Base-by-base conservation (phyloP, 1,140 invertebrate genomes). In the Apocrypta bakeri region DNA sequence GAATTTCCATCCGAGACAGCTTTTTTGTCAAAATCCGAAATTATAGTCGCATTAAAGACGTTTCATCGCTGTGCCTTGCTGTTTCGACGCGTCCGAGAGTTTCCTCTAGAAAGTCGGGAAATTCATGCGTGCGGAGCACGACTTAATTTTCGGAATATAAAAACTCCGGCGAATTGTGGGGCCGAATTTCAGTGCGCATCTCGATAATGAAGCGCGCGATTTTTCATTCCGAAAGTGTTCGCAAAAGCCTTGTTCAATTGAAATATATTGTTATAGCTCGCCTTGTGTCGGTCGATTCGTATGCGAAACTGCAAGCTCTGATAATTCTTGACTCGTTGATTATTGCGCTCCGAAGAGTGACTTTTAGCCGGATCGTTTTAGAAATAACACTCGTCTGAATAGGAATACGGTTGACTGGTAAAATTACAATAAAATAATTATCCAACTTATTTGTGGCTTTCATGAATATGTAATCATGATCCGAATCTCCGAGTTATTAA, bases 211-310 rank as follows among this genome's bases (percentile, higher is more conserved):
- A 17, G 2, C 48, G 1, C 48, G 17, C 21, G 21, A n/a, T 29
- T 21, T 79, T 63, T 79, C 31, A 72, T 79, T 72, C 68, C 2
- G 25, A 14, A 0, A 27, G 48, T 31, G 42, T 48, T 24, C 33
- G 9, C 42, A 27, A 7, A n/a, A 72, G 29, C 78, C 78, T 79
- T 72, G 78, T 79, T 40, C 21, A 24, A 63, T 80, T 11, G 21
- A 27, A 14, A 0, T 29, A 25, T 29, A 31, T n/a, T 11, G 66
- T 21, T 2, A 40, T 64, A 27, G 21, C 37, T 78, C 31, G n/a
- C n/a, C 25, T 72, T 61, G 24, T 48, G 17, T 9, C 24, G 24
- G 24, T 4, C 17, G 17, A 81, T 81, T 81, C 25, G 31, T 33
- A 81, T 74, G 56, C 79, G 29, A 9, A 3, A n/a, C 33, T 31